Evolutionary conservation across 2,797 vertebrate genomes (phyloP), one percentile per base, ranked within the genome.

Genomic region (Poeciliopsis paucimaculata): DNA sequence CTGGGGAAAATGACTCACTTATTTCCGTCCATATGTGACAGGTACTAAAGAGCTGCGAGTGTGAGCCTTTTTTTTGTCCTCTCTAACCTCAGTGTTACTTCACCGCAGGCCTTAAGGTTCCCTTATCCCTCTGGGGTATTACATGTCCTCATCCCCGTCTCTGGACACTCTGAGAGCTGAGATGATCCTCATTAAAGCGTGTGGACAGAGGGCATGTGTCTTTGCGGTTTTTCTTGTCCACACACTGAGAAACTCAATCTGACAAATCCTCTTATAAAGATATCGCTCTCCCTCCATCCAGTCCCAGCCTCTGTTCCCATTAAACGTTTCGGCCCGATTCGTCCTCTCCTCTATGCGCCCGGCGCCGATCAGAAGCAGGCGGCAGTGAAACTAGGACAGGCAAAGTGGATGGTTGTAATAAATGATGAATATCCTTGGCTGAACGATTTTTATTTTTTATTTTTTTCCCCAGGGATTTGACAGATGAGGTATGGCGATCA

Each of bases 181-280:
- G 68, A 90, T 91, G 89, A 93, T 93, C 89, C 89, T 93, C 89
- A 92, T 93, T 92, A 92, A 88, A 79, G 83, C 81, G 81, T 86
- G 84, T 23, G 20, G 78, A 87, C 82, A 76, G 90, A 90, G 91
- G 93, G 82, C 86, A 84, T 76, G 83, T 85, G 82, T 86, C 86
- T 89, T 76, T 78, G 78, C 75, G 68, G 79, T 68, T 84, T 91
- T 79, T 84, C 71, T 78, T 87, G 83, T 90, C 85, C 75, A 80
- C 76, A 80, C 86, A 72, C 77, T 53, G 78, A 87, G 83, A 89
- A 90, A 89, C 86, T 79, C 82, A 87, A 87, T 89, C 88, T 82
- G 87, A 92, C 87, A 92, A 91, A 94, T 93, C 93, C 90, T 93
- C 89, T 93, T 91, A 90, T 82, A 83, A 87, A 93, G 87, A 91